These are phyloP conservation scores for Leptoclinus maculatus DNA, from an alignment of 2,797 vertebrate genomes.

Conservation along the genomic window DNA sequence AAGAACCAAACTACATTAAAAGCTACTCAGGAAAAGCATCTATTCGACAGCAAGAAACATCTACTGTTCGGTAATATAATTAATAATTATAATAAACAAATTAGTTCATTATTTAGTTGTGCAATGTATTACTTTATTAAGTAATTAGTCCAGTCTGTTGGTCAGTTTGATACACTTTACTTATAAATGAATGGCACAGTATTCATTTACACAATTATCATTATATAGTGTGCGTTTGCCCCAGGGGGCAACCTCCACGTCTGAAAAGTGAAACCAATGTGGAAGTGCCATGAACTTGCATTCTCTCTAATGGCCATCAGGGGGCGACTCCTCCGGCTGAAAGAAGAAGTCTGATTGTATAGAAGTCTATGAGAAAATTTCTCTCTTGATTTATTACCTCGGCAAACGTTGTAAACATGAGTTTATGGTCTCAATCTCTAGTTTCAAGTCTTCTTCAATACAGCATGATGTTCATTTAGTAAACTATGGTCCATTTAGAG, in stretches of 20 bases:
- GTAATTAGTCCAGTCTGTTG: neutral
- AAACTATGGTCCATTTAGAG: too few relatives aligned
- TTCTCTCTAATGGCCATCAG: neutral
- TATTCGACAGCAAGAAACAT: neutral
- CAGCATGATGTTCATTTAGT: too few relatives aligned
- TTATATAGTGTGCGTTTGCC: neutral
- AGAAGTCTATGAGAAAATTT: neutral
- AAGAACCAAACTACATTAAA: neutral
- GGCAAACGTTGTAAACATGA: too few relatives aligned
- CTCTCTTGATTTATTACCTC: neutral
- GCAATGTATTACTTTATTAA: neutral
- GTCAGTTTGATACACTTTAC: neutral
- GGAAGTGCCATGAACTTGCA: neutral
- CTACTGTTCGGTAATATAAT: neutral
- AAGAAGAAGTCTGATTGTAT: too few relatives aligned
- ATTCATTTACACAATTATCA: neutral
- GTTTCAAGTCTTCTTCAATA: too few relatives aligned
- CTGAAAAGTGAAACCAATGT: neutral
- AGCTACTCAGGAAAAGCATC: neutral
- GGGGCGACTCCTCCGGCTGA: too few relatives aligned
- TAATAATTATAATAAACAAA: neutral
- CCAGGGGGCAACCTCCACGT: neutral
- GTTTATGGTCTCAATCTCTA: too few relatives aligned
- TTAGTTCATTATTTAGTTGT: neutral
- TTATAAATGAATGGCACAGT: neutral